These are phyloP conservation scores for Pollicipes pollicipes DNA, from an alignment of 1,140 invertebrate genomes.

Conservation along the genomic window DNA sequence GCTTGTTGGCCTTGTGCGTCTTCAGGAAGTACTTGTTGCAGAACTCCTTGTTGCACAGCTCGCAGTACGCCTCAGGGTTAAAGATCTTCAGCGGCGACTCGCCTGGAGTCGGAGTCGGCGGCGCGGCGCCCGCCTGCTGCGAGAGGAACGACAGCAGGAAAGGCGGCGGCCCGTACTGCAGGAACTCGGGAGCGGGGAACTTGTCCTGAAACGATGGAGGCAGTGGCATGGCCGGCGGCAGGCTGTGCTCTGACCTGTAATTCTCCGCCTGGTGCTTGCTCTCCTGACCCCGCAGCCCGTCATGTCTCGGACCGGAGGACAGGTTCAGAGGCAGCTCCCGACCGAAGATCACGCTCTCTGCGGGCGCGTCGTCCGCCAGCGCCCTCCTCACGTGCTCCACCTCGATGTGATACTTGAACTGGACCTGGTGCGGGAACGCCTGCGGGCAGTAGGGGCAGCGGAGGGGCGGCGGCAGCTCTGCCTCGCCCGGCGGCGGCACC, in stretches of 20 bases:
- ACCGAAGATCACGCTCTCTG: conserved; percentile 11
- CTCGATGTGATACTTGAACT: conserved; percentile 11
- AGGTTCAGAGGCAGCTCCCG: conserved; percentile 1
- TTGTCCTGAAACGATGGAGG: conserved; percentile 18
- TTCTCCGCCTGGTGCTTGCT: conserved; percentile 12
- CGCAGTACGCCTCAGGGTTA: conserved; percentile 85
- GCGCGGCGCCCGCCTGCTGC: conserved; percentile 27
- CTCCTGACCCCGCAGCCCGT: conserved; percentile 6
- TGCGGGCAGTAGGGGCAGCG: conserved; percentile 1
- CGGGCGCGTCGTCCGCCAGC: conserved; percentile 12
- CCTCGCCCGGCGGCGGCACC: conserved; percentile 19
- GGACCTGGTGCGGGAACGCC: conserved; percentile 8
- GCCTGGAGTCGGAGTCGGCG: conserved; percentile 11
- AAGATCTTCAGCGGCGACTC: conserved; percentile 41
- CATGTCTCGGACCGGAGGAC: conserved; percentile 3
- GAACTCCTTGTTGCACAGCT: conserved; percentile 95
- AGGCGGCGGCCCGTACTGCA: conserved; percentile 20
- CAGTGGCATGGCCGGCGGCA: conserved; percentile 16
- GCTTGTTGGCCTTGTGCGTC: conserved; percentile 89
- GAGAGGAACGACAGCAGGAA: conserved; percentile 22
- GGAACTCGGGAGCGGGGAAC: conserved; percentile 15
- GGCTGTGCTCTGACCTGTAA: conserved; percentile 6
- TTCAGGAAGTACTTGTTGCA: conserved; percentile 99
- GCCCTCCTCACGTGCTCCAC: conserved; percentile 12
- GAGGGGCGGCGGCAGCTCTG: conserved; percentile 6